phyloP scores from a whole-genome alignment of 2,797 vertebrate genomes.

The Kryptolebias ocellatus region DNA sequence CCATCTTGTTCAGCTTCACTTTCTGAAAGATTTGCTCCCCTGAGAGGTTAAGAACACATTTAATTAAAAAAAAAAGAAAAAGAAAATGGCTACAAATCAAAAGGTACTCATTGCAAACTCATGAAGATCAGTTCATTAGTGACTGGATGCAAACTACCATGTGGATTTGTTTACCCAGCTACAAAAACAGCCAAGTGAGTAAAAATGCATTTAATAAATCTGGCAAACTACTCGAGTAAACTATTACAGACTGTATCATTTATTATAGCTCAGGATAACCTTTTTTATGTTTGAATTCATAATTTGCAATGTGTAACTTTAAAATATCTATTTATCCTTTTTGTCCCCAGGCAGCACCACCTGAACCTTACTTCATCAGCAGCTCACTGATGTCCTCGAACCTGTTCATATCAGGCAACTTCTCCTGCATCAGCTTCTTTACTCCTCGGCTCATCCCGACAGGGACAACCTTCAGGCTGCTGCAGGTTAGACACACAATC shows the following conservation, averaged over 20 bases:
- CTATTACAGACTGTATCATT: too few relatives aligned
- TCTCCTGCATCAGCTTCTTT: conserved; percentile 95
- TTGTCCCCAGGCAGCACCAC: not conserved
- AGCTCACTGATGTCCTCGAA: conserved; percentile 94
- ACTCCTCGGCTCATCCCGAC: conserved; percentile 92
- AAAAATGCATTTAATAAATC: too few relatives aligned
- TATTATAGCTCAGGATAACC: too few relatives aligned
- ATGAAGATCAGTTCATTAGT: too few relatives aligned
- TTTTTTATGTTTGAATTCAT: too few relatives aligned
- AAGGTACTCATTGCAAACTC: not conserved
- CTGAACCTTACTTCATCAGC: conserved; percentile 85
- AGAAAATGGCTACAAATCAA: not conserved
- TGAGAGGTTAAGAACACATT: conserved; percentile 46
- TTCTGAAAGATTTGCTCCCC: conserved; percentile 90
- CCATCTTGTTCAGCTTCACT: conserved; percentile 93
- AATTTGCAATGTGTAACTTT: too few relatives aligned
- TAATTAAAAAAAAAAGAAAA: not conserved
- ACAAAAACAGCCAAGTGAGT: too few relatives aligned
- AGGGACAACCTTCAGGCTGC: conserved; percentile 93
- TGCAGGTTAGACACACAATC: conserved; percentile 55
- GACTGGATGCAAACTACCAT: too few relatives aligned
- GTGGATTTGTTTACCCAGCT: too few relatives aligned
- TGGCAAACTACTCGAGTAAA: too few relatives aligned
- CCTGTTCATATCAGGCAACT: conserved; percentile 92
- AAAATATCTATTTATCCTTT: not conserved